Base-by-base conservation (phyloP, 1,140 invertebrate species). In the Tetragnatha versicolor region DNA sequence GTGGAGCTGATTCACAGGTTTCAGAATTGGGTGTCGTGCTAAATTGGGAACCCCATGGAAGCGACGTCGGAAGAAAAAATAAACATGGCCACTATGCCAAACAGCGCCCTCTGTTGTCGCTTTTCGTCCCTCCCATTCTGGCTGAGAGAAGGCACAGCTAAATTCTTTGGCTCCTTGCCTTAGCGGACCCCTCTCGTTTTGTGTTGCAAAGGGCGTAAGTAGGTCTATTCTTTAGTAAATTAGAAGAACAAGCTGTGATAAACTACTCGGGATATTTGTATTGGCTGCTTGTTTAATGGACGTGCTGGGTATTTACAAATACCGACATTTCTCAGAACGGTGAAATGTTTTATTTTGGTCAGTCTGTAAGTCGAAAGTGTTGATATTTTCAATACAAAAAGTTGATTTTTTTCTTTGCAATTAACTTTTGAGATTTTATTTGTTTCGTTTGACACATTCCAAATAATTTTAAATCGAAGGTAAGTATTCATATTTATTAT, bases 91-190 rank as follows among this genome's bases (percentile, higher is more conserved):
- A 14, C 68, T 47, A 1, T 3, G 3, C 12, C 20, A 20, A 33
- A 22, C 22, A 53, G 55, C 53, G 73, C 73, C 73, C 73, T 66
- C 73, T 77, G 66, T 65, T 49, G 73, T 35, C 20, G n/a, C 17
- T 51, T 77, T 35, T 22, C 31, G 60, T 65, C 73, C 27, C 61
- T 45, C 65, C 47, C 17, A n/a, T n/a, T n/a, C n/a, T n/a, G n/a
- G n/a, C n/a, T n/a, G n/a, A n/a, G n/a, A n/a, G n/a, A n/a, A n/a
- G n/a, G n/a, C 7, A 39, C 35, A 65, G 73, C 73, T 31, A 69
- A 79, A 79, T 79, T 79, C 76, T 25, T 79, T 79, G 76, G 76
- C 76, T 22, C 17, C 5, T 20, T 79, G 76, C 76, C 76, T 60
- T 29, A 35, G 53, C 53, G 45, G 60, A 65, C 37, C n/a, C n/a